Conservation (phyloP, 2,797 vertebrate genomes). For the Anguilla megastoma region DNA sequence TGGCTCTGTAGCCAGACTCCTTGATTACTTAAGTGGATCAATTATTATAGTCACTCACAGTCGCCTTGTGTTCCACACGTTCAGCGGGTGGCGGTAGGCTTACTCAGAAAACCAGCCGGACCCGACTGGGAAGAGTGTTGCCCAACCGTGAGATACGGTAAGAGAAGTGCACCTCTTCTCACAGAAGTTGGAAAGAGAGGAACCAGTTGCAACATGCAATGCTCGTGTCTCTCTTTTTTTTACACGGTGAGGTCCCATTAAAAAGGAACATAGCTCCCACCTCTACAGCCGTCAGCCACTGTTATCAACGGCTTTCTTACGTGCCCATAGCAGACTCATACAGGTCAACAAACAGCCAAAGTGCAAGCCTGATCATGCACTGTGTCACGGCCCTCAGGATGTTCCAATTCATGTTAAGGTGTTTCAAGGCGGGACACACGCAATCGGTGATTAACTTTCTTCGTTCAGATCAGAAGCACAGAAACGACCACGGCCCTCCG, state of each 20-base stretch:
- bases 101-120: background rate
- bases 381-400: background rate
- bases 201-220: slow-evolving; percentile 34
- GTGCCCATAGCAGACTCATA: background rate
- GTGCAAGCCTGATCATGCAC: background rate
- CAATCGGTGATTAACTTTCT: background rate
- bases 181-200: background rate
- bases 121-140: background rate
- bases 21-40: background rate
- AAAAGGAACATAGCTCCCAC: slow-evolving; percentile 3
- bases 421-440: no score
- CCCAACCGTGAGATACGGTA: background rate
- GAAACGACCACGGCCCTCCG: background rate
- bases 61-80: background rate
- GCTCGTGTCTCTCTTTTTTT: background rate
- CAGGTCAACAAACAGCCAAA: background rate
- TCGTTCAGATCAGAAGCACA: no score
- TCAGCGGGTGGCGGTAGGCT: background rate
- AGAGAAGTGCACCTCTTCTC: background rate
- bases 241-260: slow-evolving; percentile 12
- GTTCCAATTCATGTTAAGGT: background rate
- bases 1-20: background rate
- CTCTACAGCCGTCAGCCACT: background rate
- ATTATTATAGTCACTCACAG: background rate
- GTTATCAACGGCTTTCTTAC: background rate